phyloP scores from a whole-genome alignment of 2,888 invertebrate species.

The Lasioglossum pauxillum region DNA sequence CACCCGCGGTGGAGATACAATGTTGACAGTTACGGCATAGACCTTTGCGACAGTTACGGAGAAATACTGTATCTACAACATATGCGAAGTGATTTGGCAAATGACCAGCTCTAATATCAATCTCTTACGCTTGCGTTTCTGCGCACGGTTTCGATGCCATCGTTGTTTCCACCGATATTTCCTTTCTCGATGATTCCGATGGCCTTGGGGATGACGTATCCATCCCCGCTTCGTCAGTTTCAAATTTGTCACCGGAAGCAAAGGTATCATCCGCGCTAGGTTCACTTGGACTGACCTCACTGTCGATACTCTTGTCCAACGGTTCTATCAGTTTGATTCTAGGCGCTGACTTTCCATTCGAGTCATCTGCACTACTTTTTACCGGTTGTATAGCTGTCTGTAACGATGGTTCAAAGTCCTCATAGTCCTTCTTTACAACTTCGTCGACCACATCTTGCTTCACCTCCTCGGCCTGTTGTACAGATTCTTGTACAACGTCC shows the following conservation, averaged over 20 bases:
- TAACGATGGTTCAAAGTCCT: not conserved
- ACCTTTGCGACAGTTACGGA: too few relatives aligned
- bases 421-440: not conserved
- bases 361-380: not conserved
- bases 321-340: not conserved
- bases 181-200: not conserved
- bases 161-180: not conserved
- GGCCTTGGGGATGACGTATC: not conserved
- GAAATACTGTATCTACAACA: too few relatives aligned
- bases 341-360: not conserved
- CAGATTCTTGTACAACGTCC: not conserved
- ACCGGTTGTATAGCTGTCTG: not conserved
- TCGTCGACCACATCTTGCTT: not conserved
- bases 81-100: not conserved
- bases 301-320: not conserved
- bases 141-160: not conserved
- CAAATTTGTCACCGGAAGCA: not conserved
- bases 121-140: slow-evolving; percentile 41
- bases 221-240: not conserved
- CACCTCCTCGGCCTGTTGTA: not conserved
- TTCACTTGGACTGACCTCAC: not conserved
- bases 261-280: not conserved
- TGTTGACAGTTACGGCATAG: too few relatives aligned
- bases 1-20: too few relatives aligned
- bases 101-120: not conserved